Conservation (phyloP, 2,888 invertebrate genomes). For the Eupithecia abbreviata region DNA sequence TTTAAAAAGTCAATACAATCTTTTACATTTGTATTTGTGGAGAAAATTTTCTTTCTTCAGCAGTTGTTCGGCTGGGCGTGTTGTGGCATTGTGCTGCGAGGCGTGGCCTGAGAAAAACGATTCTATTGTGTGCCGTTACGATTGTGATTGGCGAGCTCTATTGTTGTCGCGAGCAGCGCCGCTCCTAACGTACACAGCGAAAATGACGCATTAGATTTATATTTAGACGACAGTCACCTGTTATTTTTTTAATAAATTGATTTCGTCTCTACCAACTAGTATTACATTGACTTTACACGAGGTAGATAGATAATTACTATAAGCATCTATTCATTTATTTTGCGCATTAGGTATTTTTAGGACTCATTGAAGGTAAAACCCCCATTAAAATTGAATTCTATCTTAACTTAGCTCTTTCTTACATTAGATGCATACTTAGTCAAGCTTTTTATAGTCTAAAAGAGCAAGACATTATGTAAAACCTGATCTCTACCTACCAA, state of each 20-base stretch:
- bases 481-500: conserved; percentile 1
- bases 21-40: conserved; percentile 75
- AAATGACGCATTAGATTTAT: conserved; percentile 46
- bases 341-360: not conserved
- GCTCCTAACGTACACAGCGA: conserved; percentile 42
- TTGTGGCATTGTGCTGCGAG: conserved; percentile 70
- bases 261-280: not conserved
- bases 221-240: conserved; percentile 28
- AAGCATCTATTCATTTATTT: not conserved
- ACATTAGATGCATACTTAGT: conserved; percentile 5
- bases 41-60: conserved; percentile 80
- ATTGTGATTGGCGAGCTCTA: conserved; percentile 76
- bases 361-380: not conserved
- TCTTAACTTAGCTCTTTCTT: not conserved
- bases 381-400: not conserved
- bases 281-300: not conserved
- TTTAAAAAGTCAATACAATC: conserved; percentile 84
- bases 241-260: conserved; percentile 20
- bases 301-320: not conserved
- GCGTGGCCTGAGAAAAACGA: conserved; percentile 76
- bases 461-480: conserved; percentile 2
- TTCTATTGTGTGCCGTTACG: conserved; percentile 72
- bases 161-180: conserved; percentile 55
- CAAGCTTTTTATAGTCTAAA: conserved; percentile 3
- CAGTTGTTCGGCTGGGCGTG: conserved; percentile 75